phyloP scores from a whole-genome alignment of 2,888 invertebrate species.

The Stegophylla sp. region DNA sequence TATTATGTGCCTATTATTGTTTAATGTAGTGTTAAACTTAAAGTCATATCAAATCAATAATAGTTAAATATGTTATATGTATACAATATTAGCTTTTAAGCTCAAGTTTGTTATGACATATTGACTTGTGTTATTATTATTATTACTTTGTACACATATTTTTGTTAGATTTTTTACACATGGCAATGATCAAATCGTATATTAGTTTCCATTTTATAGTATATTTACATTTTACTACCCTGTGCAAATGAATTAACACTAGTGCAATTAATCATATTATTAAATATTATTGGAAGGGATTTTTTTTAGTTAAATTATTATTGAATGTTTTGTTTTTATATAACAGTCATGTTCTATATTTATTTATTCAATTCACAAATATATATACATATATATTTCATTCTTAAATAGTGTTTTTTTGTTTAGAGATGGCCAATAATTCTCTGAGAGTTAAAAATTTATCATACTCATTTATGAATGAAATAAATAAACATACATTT shows the following conservation, averaged over 20 bases:
- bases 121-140: conserved; percentile 40
- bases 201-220: conserved; percentile 37
- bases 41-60: conserved; percentile 36
- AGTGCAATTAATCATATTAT: conserved; percentile 45
- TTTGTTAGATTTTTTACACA: conserved; percentile 44
- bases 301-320: conserved; percentile 23
- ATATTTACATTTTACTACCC: conserved; percentile 28
- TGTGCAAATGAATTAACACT: conserved; percentile 44
- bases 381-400: background rate
- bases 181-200: conserved; percentile 52
- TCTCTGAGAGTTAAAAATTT: background rate
- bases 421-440: background rate
- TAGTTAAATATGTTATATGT: conserved; percentile 4
- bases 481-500: no score
- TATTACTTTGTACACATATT: conserved; percentile 41
- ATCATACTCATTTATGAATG: no score
- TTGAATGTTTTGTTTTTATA: conserved; percentile 40
- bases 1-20: conserved; percentile 47
- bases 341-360: conserved; percentile 22
- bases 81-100: conserved; percentile 4
- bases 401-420: background rate
- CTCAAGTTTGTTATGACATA: conserved; percentile 43
- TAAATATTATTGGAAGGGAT: conserved; percentile 4
- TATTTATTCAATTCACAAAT: conserved; percentile 21
- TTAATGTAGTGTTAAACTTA: conserved; percentile 16